phyloP scores from a whole-genome alignment of 2,888 invertebrate genomes.

The Patella caerulea region DNA sequence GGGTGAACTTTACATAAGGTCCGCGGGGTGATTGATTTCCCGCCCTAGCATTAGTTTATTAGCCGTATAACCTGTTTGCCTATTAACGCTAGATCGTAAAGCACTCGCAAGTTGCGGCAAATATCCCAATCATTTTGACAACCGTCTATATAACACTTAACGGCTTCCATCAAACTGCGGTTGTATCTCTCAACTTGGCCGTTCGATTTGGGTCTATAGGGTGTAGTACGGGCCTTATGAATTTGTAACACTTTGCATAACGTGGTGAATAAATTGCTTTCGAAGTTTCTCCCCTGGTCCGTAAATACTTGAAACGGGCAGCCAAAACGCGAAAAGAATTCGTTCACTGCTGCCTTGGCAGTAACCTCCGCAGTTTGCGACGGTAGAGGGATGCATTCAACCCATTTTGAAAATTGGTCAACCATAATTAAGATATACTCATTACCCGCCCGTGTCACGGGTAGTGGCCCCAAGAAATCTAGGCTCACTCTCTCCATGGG shows the following conservation, averaged over 20 bases:
- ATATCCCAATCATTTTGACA: too few species aligned
- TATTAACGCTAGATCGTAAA: conserved; percentile 18
- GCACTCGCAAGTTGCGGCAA: not conserved
- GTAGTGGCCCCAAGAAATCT: not conserved
- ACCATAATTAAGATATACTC: not conserved
- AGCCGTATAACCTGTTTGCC: not conserved
- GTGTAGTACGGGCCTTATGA: conserved; percentile 25
- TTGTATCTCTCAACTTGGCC: conserved; percentile 24
- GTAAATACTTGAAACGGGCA: too few species aligned
- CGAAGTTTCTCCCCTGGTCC: too few species aligned
- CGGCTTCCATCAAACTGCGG: conserved; percentile 26
- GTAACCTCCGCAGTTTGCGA: too few species aligned
- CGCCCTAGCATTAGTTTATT: conserved; percentile 16
- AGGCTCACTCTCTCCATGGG: not conserved
- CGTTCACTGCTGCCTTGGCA: too few species aligned
- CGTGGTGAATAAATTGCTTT: too few species aligned
- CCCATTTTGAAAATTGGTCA: not conserved
- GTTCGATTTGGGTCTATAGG: conserved; percentile 23
- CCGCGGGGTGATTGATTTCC: not conserved
- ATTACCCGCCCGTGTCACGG: not conserved
- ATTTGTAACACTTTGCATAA: conserved; percentile 31
- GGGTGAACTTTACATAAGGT: too few species aligned
- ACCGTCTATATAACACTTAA: too few species aligned
- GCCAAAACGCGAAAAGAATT: too few species aligned
- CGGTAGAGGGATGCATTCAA: not conserved